Percentiles rank a stretch among this genome's conserved stretches.
Conservation (phyloP, 64 coral and sea anemone genomes). For the Montipora foliosa region DNA sequence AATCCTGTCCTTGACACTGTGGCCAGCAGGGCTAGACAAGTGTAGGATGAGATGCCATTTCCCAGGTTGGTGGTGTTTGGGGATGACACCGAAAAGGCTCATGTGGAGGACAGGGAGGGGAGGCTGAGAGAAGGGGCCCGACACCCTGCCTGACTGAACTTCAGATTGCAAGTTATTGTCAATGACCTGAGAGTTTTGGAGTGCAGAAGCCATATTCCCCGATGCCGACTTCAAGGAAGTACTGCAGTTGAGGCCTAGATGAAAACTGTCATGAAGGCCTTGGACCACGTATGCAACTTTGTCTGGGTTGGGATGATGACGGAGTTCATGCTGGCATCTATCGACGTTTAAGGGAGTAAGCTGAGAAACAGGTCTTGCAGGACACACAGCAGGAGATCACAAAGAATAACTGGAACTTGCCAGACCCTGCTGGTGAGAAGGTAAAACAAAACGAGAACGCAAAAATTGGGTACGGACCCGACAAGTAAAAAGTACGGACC, state of each 20-base stretch:
- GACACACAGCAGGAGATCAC: background rate
- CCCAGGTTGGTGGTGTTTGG: constrained; percentile 8
- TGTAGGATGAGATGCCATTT: constrained; percentile 63
- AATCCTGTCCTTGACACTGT: constrained; percentile 74
- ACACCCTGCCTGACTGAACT: constrained; percentile 16
- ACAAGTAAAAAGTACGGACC: background rate
- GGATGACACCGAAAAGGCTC: constrained; percentile 18
- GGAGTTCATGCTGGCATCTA: background rate
- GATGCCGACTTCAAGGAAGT: constrained; percentile 1
- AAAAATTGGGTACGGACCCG: background rate
- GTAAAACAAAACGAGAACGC: background rate
- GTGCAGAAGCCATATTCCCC: constrained; percentile 33
- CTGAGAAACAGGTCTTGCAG: background rate
- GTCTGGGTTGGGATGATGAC: background rate
- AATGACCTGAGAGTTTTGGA: constrained; percentile 30
- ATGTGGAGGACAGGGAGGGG: constrained; percentile 7
- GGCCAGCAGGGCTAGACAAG: constrained; percentile 8
- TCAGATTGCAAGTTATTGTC: constrained; percentile 39
- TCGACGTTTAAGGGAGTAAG: background rate
- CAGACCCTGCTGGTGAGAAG: background rate
- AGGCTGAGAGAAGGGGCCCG: constrained; percentile 27
- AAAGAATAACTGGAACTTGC: background rate
- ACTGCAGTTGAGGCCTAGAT: background rate
- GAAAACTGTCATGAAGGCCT: background rate
- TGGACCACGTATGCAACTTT: background rate